phyloP scores from a whole-genome alignment of 2,888 invertebrate species.

The Pheosia gnoma region DNA sequence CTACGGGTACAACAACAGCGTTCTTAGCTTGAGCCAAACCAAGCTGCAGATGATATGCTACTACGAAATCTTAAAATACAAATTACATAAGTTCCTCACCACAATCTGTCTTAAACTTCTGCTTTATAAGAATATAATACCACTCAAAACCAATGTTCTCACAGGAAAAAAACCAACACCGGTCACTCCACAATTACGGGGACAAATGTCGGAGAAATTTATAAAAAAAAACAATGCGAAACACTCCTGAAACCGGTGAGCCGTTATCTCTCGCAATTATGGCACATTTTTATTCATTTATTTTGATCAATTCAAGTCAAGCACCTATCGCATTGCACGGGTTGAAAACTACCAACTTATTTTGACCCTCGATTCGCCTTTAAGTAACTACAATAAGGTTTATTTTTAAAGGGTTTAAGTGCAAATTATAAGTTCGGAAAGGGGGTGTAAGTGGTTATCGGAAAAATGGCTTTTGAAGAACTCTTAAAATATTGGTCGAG shows the following conservation, averaged over 20 bases:
- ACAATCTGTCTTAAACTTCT: constrained; percentile 36
- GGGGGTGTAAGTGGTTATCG: constrained; percentile 72
- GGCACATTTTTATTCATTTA: constrained; percentile 69
- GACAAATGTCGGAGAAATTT: constrained; percentile 46
- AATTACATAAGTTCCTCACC: neutral
- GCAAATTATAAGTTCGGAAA: constrained; percentile 31
- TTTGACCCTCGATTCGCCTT: constrained; percentile 16
- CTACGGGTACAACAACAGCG: too few species aligned
- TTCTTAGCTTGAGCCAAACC: too few species aligned
- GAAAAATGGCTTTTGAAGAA: constrained; percentile 72
- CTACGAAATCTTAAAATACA: too few species aligned
- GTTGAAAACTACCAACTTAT: constrained; percentile 38
- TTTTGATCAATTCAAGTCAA: constrained; percentile 76
- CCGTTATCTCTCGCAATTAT: constrained; percentile 67
- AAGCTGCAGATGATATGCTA: too few species aligned
- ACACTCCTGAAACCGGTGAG: constrained; percentile 66
- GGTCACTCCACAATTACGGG: constrained; percentile 34
- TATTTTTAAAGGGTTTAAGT: constrained; percentile 12
- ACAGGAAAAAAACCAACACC: constrained; percentile 63
- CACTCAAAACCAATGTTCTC: constrained; percentile 65
- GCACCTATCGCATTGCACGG: constrained; percentile 71
- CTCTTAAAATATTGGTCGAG: constrained; percentile 64
- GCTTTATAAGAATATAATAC: constrained; percentile 23
- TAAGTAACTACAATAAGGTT: constrained; percentile 36
- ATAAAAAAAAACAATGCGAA: constrained; percentile 69